A percentile compares a stretch with the other conserved stretches of the same genome.
phyloP scores from a whole-genome alignment of 1,140 invertebrate species.

The Araneus ventricosus region DNA sequence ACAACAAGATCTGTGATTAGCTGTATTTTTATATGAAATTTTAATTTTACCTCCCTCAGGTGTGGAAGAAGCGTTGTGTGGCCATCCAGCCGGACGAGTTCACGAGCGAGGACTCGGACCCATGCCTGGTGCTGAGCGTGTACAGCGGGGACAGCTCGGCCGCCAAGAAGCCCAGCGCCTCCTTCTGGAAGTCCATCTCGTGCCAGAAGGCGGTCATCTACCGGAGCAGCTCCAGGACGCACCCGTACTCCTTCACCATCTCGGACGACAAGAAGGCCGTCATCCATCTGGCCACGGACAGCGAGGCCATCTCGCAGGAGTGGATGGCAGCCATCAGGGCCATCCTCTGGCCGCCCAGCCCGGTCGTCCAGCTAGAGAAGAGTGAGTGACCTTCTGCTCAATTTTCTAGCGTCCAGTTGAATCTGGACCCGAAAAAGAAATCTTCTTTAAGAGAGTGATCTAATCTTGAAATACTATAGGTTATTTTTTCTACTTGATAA shows the following conservation, averaged over 20 bases:
- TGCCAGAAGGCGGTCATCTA: constrained; percentile 64
- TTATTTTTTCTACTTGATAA: no score
- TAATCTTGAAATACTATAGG: no score
- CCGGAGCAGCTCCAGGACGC: constrained; percentile 67
- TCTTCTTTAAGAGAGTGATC: no score
- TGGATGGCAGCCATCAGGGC: constrained; percentile 76
- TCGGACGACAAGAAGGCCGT: constrained; percentile 60
- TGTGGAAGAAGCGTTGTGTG: constrained; percentile 74
- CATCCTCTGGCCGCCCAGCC: constrained; percentile 74
- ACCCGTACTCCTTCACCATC: constrained; percentile 73
- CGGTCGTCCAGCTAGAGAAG: constrained; percentile 73
- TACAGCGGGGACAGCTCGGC: constrained; percentile 25
- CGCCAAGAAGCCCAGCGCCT: constrained; percentile 19
- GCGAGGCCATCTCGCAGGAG: constrained; percentile 70
- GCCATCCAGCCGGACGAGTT: constrained; percentile 64
- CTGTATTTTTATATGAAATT: no score
- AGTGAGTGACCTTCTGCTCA: constrained; percentile 52
- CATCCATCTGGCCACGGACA: constrained; percentile 71
- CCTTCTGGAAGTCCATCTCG: constrained; percentile 58
- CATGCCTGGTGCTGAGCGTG: constrained; percentile 51
- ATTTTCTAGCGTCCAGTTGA: no score
- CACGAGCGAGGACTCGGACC: neutral
- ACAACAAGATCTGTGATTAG: no score
- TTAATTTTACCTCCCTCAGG: neutral
- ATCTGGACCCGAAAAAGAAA: no score